Conservation (phyloP, 2,888 invertebrate genomes). For the Cerastis leucographa region DNA sequence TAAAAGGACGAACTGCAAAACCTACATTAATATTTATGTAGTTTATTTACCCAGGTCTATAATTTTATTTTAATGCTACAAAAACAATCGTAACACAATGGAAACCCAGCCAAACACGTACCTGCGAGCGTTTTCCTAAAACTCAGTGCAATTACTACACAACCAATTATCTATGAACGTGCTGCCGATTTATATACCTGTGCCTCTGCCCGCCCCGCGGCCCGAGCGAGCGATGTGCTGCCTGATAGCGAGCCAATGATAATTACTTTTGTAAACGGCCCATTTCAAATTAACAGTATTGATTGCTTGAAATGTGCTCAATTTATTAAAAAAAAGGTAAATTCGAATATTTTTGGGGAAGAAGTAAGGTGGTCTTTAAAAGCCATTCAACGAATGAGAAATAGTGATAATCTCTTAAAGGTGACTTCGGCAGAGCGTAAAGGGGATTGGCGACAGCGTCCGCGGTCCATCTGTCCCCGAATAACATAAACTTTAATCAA, state of each 20-base stretch:
- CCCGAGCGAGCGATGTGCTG: slow-evolving; percentile 43
- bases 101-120: slow-evolving; percentile 13
- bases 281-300: slow-evolving; percentile 32
- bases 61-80: neutral
- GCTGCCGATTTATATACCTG: slow-evolving; percentile 57
- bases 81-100: slow-evolving; percentile 29
- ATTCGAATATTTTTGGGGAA: neutral
- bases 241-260: slow-evolving; percentile 53
- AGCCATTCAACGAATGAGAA: neutral
- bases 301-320: slow-evolving; percentile 24
- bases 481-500: neutral
- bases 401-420: neutral
- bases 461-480: neutral
- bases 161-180: slow-evolving; percentile 63
- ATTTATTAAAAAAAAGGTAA: slow-evolving; percentile 18
- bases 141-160: slow-evolving; percentile 62
- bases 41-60: neutral
- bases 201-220: slow-evolving; percentile 34
- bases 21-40: neutral
- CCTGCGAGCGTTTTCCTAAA: slow-evolving; percentile 61
- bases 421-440: neutral
- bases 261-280: slow-evolving; percentile 49
- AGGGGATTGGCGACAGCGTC: neutral
- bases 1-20: neutral
- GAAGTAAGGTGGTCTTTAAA: neutral